These are phyloP conservation scores for Acanthurus tractus DNA, from an alignment of 2,797 vertebrate species.

Conservation along the genomic window DNA sequence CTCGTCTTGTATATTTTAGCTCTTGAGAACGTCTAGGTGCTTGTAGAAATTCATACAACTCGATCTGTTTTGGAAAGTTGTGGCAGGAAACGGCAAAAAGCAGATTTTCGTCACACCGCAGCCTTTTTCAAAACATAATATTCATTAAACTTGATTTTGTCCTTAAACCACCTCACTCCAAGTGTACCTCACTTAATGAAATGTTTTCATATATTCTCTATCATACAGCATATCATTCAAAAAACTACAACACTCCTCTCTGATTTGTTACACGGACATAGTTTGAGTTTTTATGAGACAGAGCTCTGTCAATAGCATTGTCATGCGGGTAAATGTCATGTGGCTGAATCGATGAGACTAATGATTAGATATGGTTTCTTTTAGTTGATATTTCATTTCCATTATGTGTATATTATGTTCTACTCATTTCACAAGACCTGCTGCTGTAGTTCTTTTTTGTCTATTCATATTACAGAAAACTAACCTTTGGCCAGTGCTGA, in stretches of 20 bases:
- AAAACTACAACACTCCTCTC: conserved; percentile 3
- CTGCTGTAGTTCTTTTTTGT: conserved; percentile 48
- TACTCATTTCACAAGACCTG: conserved; percentile 45
- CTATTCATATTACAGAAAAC: conserved; percentile 51
- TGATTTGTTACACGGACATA: conserved; percentile 19
- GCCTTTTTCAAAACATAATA: conserved; percentile 1
- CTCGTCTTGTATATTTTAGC: conserved; percentile 31
- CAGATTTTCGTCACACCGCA: conserved; percentile 3
- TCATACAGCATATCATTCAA: conserved; percentile 22
- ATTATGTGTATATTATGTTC: conserved; percentile 42
- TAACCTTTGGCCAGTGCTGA: conserved; percentile 54
- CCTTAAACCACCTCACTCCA: not conserved
- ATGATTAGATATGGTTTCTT: conserved; percentile 15
- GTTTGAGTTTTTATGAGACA: conserved; percentile 21
- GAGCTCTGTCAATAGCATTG: conserved; percentile 27
- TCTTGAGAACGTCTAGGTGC: conserved; percentile 12
- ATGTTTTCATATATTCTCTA: not conserved
- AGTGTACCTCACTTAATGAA: not conserved
- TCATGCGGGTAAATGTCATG: conserved; percentile 41
- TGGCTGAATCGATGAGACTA: conserved; percentile 52
- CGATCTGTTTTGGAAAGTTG: conserved; percentile 12
- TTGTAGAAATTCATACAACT: too few relatives aligned
- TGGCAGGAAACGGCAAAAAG: conserved; percentile 2
- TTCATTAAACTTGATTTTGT: conserved; percentile 10
- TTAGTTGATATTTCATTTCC: conserved; percentile 45